Evolutionary conservation across 2,888 invertebrate genomes (phyloP), one percentile per base, ranked within the genome.

Genomic region (Margaritifera margaritifera): DNA sequence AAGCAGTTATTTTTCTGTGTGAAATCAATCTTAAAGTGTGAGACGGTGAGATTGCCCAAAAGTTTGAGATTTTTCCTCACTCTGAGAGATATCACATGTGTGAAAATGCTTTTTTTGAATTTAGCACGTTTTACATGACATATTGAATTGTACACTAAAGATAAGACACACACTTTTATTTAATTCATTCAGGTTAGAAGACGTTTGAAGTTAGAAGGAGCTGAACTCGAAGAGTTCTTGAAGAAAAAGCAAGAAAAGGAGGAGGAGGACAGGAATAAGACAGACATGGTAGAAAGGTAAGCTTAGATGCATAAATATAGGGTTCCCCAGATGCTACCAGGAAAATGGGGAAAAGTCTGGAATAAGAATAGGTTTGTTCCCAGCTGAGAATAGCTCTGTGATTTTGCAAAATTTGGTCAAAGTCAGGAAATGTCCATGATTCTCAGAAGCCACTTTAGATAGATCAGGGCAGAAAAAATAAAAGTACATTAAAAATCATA

Each of bases 131-230:
- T 42, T 42, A 42, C 42, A 56, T 15, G 56, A 19, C 55, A 55
- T 11, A 19, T 56, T 56, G 56, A 22, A 11, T 56, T 56, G 56
- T 56, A 56, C 56, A 1, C n/a, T 56, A 19, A 56, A 56, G 24
- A 24, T 18, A 55, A 55, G 24, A 55, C 55, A 24, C n/a, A 55
- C 55, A 24, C n/a, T 56, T 22, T 55, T 56, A 11, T 19, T 42
- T 42, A 15, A 42, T 42, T 42, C 15, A 42, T 74, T 27, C 78
- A 91, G 87, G 88, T 91, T 22, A 88, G 90, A 67, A 86, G 91
- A 63, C 84, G 92, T 53, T 90, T 93, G 31, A 89, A 90, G 62
- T 85, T 93, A 20, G 92, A 92, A 80, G 93, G 92, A 6, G 76
- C 85, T 19, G 93, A 93, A 78, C 85, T 93, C 66, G 92, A 92